Conservation (phyloP, 2,113 vertebrate genomes). For the Ceyx margarethae region DNA sequence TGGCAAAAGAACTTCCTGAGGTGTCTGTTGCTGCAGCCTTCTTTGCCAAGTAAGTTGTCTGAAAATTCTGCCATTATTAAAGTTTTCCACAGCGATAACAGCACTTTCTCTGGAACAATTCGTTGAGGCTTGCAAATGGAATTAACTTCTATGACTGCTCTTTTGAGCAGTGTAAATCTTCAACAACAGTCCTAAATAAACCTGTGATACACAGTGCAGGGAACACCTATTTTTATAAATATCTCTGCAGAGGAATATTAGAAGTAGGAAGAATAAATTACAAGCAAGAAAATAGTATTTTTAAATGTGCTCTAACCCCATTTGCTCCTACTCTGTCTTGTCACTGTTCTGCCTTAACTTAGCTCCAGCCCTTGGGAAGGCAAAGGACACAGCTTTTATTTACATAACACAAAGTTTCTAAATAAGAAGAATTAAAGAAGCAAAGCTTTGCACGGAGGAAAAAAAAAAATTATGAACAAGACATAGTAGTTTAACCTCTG, state of each 20-base stretch:
- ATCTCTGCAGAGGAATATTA: neutral
- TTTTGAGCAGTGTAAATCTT: slow-evolving; percentile 59
- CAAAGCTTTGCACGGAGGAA: neutral
- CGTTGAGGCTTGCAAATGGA: slow-evolving; percentile 53
- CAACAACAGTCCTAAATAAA: slow-evolving; percentile 48
- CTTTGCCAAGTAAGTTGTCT: slow-evolving; percentile 42
- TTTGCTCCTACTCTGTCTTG: neutral
- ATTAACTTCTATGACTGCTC: slow-evolving; percentile 49
- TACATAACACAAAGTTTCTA: neutral
- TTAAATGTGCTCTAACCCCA: neutral
- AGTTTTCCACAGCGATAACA: slow-evolving; percentile 11
- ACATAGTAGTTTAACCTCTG: slow-evolving; percentile 4
- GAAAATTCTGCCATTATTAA: slow-evolving; percentile 44
- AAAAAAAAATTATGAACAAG: neutral
- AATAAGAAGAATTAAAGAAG: slow-evolving; percentile 2
- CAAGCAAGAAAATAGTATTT: slow-evolving; percentile 2
- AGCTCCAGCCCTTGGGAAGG: neutral
- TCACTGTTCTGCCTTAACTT: neutral
- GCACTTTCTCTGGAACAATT: slow-evolving; percentile 7
- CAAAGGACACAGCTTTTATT: slow-evolving; percentile 12
- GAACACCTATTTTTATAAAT: slow-evolving; percentile 54
- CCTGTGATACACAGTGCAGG: slow-evolving; percentile 2
- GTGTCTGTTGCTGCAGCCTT: neutral
- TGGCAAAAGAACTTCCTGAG: neutral
- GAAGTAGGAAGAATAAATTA: slow-evolving; percentile 34